Conservation (phyloP, 2,888 invertebrate species). For the Anoncus sp. region DNA sequence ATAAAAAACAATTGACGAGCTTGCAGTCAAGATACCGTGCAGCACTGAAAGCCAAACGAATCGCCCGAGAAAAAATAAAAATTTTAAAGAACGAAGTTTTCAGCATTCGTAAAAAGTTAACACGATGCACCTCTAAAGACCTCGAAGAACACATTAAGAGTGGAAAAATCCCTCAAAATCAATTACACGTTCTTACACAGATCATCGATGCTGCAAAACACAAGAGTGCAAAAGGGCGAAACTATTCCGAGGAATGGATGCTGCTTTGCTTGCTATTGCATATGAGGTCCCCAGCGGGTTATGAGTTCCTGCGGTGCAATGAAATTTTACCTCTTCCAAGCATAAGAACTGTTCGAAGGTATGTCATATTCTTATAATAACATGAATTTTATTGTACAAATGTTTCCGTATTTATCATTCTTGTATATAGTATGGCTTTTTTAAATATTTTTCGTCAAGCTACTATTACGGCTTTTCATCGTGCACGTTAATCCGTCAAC, state of each 20-base stretch:
- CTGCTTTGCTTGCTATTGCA: conserved; percentile 60
- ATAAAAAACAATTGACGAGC: conserved; percentile 1
- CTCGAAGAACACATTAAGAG: conserved; percentile 3
- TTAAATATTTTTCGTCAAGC: conserved; percentile 4
- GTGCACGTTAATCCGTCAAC: conserved; percentile 1
- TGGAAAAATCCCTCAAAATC: conserved; percentile 39
- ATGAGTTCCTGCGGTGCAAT: conserved; percentile 48
- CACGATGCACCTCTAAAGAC: conserved; percentile 5
- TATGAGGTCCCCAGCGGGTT: conserved; percentile 58
- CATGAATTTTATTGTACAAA: neutral
- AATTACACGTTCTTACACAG: conserved; percentile 44
- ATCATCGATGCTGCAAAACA: conserved; percentile 51
- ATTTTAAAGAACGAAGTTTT: conserved; percentile 10
- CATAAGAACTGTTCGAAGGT: conserved; percentile 46
- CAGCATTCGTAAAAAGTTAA: conserved; percentile 4
- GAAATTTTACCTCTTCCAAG: conserved; percentile 51
- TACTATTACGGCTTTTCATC: neutral
- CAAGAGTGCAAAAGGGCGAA: conserved; percentile 49
- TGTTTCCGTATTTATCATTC: conserved; percentile 1
- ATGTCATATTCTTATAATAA: conserved; percentile 22
- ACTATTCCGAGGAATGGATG: conserved; percentile 63
- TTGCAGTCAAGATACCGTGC: conserved; percentile 9
- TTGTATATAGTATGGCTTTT: conserved; percentile 3
- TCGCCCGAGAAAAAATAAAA: conserved; percentile 7
- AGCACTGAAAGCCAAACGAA: conserved; percentile 15